These are phyloP conservation scores for Synanthedon myopaeformis DNA, from an alignment of 2,888 invertebrate genomes.

Conservation along the genomic window DNA sequence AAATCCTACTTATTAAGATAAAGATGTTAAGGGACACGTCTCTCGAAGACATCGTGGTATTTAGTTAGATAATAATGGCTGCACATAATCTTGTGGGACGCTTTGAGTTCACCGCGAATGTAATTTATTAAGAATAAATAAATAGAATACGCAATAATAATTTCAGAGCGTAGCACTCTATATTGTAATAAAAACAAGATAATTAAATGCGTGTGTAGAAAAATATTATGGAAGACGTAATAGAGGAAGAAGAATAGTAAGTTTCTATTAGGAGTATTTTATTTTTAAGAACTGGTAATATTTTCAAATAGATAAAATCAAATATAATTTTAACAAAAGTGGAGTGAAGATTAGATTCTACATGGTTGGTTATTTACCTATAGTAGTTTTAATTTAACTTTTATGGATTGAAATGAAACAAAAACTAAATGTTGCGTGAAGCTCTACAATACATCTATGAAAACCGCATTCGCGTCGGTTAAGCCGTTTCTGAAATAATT, in stretches of 20 bases:
- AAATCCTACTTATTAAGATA: neutral
- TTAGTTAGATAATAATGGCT: slow-evolving; percentile 4
- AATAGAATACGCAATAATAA: slow-evolving; percentile 10
- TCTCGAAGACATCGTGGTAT: neutral
- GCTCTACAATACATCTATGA: too few relatives aligned
- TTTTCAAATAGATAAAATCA: too few relatives aligned
- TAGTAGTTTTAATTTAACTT: too few relatives aligned
- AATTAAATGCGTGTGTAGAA: slow-evolving; percentile 9
- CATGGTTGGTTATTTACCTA: too few relatives aligned
- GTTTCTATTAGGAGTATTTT: slow-evolving; percentile 5
- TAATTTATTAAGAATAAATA: slow-evolving; percentile 3
- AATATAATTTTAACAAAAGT: too few relatives aligned
- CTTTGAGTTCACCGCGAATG: slow-evolving; percentile 8
- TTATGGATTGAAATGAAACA: too few relatives aligned
- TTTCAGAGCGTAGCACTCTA: neutral
- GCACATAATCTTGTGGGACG: neutral
- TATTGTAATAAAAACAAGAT: slow-evolving; percentile 9
- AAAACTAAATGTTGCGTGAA: too few relatives aligned
- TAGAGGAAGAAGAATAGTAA: slow-evolving; percentile 38
- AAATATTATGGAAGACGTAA: slow-evolving; percentile 33
- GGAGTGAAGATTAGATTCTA: too few relatives aligned
- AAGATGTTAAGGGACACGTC: neutral
- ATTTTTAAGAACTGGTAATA: too few relatives aligned
- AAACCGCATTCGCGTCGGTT: too few relatives aligned
- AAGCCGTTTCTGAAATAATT: too few relatives aligned